Evolutionary conservation across 2,113 vertebrate species (phyloP), one percentile per base, ranked within the genome.

Genomic region (Miniopterus natalensis): DNA sequence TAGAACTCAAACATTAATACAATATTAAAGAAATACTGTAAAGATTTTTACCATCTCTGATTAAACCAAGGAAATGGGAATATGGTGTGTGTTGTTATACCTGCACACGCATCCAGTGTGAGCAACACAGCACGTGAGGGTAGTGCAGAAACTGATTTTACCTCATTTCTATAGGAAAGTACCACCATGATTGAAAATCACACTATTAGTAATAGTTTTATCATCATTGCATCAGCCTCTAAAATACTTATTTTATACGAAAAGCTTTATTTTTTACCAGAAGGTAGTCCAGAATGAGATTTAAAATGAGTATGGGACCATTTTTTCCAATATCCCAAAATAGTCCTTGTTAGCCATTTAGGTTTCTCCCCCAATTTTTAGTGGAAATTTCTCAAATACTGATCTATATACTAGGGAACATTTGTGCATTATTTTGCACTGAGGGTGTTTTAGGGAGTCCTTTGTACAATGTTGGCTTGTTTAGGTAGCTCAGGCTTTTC

Each of bases 281-380:
- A 89, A 87, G 29, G n/a, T 23, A 55, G 20, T 42, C 42, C 45
- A 87, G 59, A 83, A 4, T 78, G 53, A 77, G 65, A 78, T 71
- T 88, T 74, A 68, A 63, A 31, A 47, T 83, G 40, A 63, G 2
- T 36, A 57, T 65, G 53, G 78, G 2, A 49, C 31, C 27, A 9
- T 77, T 90, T 51, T 31, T 80, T 84, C 13, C 40, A 89, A 1
- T 75, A 31, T 93, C 71, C 47, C 59, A 90, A 47, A 94, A 47
- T 95, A 20, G 29, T 84, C 25, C 95, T 92, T 95, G 53, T 47
- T 81, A 80, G 53, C 13, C 31, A 75, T 89, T 74, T 87, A 75
- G 18, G 7, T 11, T 71, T 79, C 71, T 47, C 40, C 27, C 73
- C 29, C 61, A 71, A 4, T 85, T 96, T 96, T 91, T 86, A 93